Conservation (phyloP, 2,113 vertebrate genomes). For the Phycodurus eques region DNA sequence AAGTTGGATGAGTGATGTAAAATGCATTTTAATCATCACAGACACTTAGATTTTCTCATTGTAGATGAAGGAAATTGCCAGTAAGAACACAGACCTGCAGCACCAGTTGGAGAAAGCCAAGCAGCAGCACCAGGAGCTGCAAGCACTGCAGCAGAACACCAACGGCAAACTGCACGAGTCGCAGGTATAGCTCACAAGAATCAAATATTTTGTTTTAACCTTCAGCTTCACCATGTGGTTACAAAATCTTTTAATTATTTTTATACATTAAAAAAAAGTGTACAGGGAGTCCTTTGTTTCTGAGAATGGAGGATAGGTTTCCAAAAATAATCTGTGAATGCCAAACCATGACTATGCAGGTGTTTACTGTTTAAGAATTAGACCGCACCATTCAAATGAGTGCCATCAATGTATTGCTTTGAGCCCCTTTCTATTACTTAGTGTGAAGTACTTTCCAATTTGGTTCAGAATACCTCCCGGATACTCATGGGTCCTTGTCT, state of each 20-base stretch:
- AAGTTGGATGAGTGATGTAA: not conserved
- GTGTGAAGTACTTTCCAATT: not conserved
- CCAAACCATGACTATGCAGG: not conserved
- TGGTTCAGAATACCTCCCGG: not conserved
- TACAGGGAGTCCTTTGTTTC: not conserved
- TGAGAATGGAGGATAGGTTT: too few relatives aligned
- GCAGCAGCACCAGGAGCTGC: constrained; percentile 94
- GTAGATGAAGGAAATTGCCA: constrained; percentile 86
- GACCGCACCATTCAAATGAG: not conserved
- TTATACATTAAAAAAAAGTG: not conserved
- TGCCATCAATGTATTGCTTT: not conserved
- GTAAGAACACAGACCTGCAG: constrained; percentile 84
- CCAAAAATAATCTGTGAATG: too few relatives aligned
- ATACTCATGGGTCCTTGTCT: not conserved
- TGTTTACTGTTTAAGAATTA: not conserved
- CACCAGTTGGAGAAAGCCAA: constrained; percentile 94
- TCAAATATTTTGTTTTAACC: not conserved
- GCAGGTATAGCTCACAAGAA: constrained; percentile 76
- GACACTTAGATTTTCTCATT: constrained; percentile 16
- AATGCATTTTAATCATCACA: not conserved
- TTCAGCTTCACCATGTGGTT: not conserved
- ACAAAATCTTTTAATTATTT: not conserved
- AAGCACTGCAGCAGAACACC: constrained; percentile 88
- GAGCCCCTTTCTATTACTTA: not conserved
- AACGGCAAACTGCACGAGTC: constrained; percentile 93